Base-by-base conservation (phyloP, 1,140 invertebrate genomes). In the Lamellibrachia luymesi region DNA sequence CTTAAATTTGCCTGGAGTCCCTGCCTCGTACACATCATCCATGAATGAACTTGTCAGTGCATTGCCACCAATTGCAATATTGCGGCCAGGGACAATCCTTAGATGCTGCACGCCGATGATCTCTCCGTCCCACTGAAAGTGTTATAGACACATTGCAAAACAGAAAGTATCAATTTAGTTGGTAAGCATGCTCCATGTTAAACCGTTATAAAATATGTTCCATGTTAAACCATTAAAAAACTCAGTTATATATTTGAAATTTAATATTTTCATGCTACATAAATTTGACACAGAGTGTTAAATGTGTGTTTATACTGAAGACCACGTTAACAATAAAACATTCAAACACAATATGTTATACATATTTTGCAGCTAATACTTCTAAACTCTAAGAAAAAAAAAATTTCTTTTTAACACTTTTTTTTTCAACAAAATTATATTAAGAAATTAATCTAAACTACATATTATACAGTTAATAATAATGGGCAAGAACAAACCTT, bases 71-170 rank as follows among this genome's bases (percentile, higher is more conserved):
- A 95, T 94, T 90, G 91, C 93, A 51, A 95, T 95, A 10, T 94
- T 94, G 27, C 95, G 92, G 6, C 95, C 95, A 38, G 95, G 94
- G 25, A 95, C 94, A 52, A 95, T 95, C 56, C 95, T 94, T 89
- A 95, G 91, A 91, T 95, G 95, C 6, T 94, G 92, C 2, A 95
- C 94, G 38, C 95, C 95, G 27, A 95, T 94, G 50, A 95, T 94
- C 93, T 95, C 95, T 52, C 95, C 95, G 92, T 95, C 94, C 95
- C 95, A 95, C 80, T 80, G 4, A 22, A 80, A 17, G 64, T 22
- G 52, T 56, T 56, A 56, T 17, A 56, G 52, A 80, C 2, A 80
- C 13, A 80, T 80, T 8, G 64, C 64, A 80, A 6, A 80, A 2
- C 64, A 80, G 5, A 80, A 80, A 80, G 64, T 80, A 17, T 17